phyloP scores from a whole-genome alignment of 2,113 vertebrate species.

The Eonycteris spelaea region DNA sequence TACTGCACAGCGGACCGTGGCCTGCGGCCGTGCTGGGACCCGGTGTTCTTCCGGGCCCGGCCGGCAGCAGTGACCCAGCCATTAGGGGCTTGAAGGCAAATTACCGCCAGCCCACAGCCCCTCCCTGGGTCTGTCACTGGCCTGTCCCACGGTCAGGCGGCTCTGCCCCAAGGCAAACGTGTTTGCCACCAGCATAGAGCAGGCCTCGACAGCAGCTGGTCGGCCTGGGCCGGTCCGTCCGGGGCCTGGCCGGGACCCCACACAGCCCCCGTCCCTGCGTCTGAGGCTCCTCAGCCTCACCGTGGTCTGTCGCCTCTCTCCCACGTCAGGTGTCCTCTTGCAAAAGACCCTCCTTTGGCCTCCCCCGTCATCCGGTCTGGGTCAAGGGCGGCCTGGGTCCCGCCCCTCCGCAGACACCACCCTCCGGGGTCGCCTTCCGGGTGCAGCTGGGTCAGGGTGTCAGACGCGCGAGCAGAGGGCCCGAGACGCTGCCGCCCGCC shows the following conservation, averaged over 20 bases:
- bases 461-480: no score
- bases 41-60: conserved; percentile 87
- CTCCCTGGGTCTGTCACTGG: conserved; percentile 55
- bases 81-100: conserved; percentile 90
- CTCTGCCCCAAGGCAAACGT: conserved; percentile 7
- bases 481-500: neutral
- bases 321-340: no score
- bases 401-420: neutral
- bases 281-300: neutral
- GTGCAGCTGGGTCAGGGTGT: fast-evolving
- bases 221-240: neutral
- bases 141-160: conserved; percentile 46
- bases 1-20: conserved; percentile 90
- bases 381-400: no score
- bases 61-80: conserved; percentile 87
- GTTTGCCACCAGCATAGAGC: conserved; percentile 51
- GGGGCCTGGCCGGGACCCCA: neutral
- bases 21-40: conserved; percentile 85
- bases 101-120: conserved; percentile 68
- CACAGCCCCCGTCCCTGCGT: neutral
- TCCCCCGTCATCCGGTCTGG: no score
- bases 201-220: neutral
- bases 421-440: neutral
- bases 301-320: no score
- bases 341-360: neutral